Evolutionary conservation across 1,140 invertebrate genomes (phyloP).

Genomic region (Uloborus diversus): DNA sequence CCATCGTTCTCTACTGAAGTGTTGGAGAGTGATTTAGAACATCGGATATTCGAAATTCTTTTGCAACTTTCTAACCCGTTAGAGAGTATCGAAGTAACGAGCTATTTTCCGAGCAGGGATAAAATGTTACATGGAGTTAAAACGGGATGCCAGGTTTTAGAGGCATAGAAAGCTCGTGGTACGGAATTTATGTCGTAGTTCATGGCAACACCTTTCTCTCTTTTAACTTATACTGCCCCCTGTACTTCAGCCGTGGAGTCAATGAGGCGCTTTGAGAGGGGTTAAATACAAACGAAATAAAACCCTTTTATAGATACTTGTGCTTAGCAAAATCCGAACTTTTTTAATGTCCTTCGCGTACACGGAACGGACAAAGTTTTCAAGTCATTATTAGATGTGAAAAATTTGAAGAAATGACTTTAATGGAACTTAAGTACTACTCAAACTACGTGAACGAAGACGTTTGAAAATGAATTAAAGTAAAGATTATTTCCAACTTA

Average conservation of each 20-base stretch:
- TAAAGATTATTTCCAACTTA: too few species aligned
- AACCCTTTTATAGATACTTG: too few species aligned
- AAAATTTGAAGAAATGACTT: too few species aligned
- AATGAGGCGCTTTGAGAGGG: neutral
- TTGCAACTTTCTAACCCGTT: conserved; percentile 27
- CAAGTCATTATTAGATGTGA: too few species aligned
- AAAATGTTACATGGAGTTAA: conserved; percentile 28
- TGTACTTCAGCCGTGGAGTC: neutral
- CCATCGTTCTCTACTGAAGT: too few species aligned
- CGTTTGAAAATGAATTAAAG: too few species aligned
- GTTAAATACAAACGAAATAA: too few species aligned
- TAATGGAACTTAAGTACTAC: too few species aligned
- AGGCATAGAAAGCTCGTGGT: neutral
- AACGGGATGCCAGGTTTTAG: neutral
- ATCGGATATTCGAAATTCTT: conserved; percentile 35
- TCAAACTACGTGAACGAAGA: too few species aligned
- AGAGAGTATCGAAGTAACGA: conserved; percentile 24
- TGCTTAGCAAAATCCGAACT: too few species aligned
- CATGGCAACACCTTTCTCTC: neutral
- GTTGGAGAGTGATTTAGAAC: conserved; percentile 30
- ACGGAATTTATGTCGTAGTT: neutral
- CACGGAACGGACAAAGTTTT: too few species aligned
- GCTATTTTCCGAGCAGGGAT: conserved; percentile 2
- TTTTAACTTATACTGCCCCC: neutral
- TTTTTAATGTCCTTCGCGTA: too few species aligned